Base-by-base conservation (phyloP, 2,888 invertebrate genomes). In the Pristionchus arcanus region DNA sequence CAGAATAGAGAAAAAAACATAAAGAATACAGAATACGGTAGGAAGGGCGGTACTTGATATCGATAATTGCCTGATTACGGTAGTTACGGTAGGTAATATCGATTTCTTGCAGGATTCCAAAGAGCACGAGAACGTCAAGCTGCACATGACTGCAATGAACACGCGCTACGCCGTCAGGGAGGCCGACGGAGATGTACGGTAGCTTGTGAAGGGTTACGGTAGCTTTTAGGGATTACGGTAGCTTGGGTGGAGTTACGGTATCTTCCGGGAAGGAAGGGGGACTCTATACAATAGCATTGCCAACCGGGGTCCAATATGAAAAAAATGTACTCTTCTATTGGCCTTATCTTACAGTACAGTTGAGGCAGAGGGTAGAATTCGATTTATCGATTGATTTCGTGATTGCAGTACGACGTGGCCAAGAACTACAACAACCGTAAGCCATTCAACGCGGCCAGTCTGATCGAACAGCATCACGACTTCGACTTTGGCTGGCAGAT, bases 101-200 rank as follows among this genome's bases (percentile, higher is more conserved):
- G 31, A 25, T 37, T 37, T 53, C 16, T 28, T 49, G 15, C 19
- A 53, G 49, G 3, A 83, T 28, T 28, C 49, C n/a, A 83, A 28
- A 7, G 37, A 85, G 19, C 19, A 31, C 16, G 49, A 68, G 25
- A 4, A 37, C 28, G 87, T 87, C 13, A 87, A 87, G 34, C 42
- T 87, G 37, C 87, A 87, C 87, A 87, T 87, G 87, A 87, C 87
- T 0, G 68, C 49, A 42, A 66, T 87, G 68, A 87, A 87, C 53
- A 68, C 87, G 0, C 87, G 87, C 49, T 87, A 87, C 49, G 68
- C 55, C 15, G 87, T 21, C 21, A 9, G 7, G 25, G 71, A 42
- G 0, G 28, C n/a, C 25, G 37, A 4, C 55, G 31, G 2, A 13
- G 28, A 42, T 42, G n/a, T 37, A 49, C 63, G 63, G 63, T 63